Base-by-base conservation (phyloP, 2,797 vertebrate genomes). In the Loriculus beryllinus region DNA sequence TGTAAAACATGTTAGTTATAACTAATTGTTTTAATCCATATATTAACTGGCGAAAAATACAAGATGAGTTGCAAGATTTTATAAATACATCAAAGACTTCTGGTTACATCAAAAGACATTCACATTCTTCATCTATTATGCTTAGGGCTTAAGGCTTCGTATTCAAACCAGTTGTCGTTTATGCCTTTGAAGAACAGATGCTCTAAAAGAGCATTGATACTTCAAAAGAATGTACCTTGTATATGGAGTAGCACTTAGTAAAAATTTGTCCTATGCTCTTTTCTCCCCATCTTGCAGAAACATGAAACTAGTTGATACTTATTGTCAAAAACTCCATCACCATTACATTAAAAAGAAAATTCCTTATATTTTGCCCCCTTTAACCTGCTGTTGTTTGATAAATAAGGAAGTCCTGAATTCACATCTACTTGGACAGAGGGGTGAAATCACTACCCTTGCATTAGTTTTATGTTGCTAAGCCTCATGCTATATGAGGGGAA, bases 91-190 rank as follows among this genome's bases (percentile, higher is more conserved):
- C 92, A 95, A 95, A 96, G 93, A 75, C 49, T 89, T 91, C 23
- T 94, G 65, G 54, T 91, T 94, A 88, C 91, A 95, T 96, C 83
- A 96, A 96, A 96, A 94, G 80, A 51, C 39, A 72, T 85, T 83
- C 87, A 69, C 84, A 94, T 94, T 92, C 88, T 95, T 95, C 94
- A 96, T 92, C 88, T 92, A 81, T 96, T 96, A 92, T 88, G 76
- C 62, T 92, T 93, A 51, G 43, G 57, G 82, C 76, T 91, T 91
- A 91, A 91, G 65, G 47, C 87, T 95, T 95, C 62, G 86, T 95
- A 69, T 95, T 95, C 91, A 92, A 94, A 91, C 62, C 72, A 64
- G 69, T 95, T 95, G 84, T 75, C 39, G 40, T 87, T 81, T 92
- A 87, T 89, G 35, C 76, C 89, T 95, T 95, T 95, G 94, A 96